Percentiles rank a stretch among this genome's conserved stretches.
phyloP scores from a whole-genome alignment of 2,113 vertebrate species.

The Chloropsis hardwickii region DNA sequence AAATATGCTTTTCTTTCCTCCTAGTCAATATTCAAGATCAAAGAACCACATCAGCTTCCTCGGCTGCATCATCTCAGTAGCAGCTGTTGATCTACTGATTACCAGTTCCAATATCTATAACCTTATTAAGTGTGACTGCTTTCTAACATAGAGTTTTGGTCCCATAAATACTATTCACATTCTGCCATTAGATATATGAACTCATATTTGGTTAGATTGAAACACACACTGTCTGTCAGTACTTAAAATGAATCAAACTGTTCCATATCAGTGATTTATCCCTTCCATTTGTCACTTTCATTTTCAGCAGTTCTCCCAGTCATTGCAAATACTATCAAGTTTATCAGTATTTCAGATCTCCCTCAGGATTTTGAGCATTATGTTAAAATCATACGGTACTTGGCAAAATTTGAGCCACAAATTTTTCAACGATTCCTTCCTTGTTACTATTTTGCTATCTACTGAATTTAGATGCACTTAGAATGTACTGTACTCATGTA shows the following conservation, averaged over 20 bases:
- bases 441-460: neutral
- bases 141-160: neutral
- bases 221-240: neutral
- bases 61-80: neutral
- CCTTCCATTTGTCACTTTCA: neutral
- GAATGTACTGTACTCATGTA: neutral
- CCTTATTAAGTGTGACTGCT: neutral
- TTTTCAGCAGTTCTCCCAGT: neutral
- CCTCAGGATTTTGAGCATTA: neutral
- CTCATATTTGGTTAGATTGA: neutral
- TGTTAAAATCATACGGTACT: neutral
- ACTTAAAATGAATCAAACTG: neutral
- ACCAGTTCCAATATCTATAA: neutral
- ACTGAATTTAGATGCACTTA: neutral
- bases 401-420: neutral
- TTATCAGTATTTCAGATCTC: neutral
- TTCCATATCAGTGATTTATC: neutral
- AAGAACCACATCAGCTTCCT: neutral
- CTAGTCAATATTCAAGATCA: neutral
- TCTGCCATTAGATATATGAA: neutral
- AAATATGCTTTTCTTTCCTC: neutral
- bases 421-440: neutral
- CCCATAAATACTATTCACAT: neutral
- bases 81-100: neutral
- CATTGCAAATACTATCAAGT: neutral